A percentile compares a stretch with the other conserved stretches of the same genome.
Conservation (phyloP, 2,113 vertebrate genomes). For the Fukomys damarensis region DNA sequence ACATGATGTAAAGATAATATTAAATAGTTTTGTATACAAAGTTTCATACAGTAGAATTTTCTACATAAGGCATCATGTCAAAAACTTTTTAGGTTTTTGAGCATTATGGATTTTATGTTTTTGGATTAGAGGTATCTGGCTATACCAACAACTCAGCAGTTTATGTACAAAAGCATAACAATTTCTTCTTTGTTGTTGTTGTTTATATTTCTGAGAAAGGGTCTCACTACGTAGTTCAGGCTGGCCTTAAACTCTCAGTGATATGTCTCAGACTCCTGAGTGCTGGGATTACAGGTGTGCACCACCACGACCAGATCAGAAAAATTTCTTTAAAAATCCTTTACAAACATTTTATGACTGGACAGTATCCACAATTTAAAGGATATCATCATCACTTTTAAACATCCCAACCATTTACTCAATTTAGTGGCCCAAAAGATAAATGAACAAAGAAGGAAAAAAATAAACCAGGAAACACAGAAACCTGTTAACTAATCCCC, state of each 20-base stretch:
- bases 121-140: neutral
- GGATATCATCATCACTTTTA: conserved; percentile 19
- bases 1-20: neutral
- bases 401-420: neutral
- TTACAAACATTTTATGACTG: neutral
- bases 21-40: neutral
- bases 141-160: neutral
- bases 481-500: neutral
- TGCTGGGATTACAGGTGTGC: neutral
- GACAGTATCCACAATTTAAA: neutral
- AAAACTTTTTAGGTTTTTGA: neutral
- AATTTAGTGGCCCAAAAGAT: neutral
- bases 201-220: neutral
- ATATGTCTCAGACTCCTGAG: neutral
- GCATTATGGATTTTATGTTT: neutral
- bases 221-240: neutral
- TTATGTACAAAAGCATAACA: neutral
- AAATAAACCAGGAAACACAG: neutral
- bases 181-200: neutral
- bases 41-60: neutral
- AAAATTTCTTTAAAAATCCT: neutral
- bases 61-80: neutral
- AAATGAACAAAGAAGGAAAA: conserved; percentile 48
- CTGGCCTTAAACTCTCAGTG: neutral
- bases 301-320: neutral